Conservation (phyloP, 2,797 vertebrate species). For the Pterois miles region DNA sequence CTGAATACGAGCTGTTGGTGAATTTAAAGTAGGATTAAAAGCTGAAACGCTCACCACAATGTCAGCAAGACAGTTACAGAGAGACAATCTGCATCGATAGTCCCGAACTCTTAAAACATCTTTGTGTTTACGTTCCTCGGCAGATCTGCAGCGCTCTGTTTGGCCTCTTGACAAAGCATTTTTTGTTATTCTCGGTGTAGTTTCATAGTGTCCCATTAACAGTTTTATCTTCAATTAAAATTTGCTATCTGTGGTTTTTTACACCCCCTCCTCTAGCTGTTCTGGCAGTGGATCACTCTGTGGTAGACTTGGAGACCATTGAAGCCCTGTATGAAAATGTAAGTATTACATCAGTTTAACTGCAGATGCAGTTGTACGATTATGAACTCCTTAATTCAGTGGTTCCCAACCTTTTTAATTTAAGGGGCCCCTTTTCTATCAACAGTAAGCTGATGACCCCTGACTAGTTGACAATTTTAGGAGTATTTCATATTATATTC, state of each 20-base stretch:
- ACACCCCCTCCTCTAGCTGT: constrained; percentile 81
- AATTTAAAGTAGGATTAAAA: constrained; percentile 34
- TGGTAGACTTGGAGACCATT: constrained; percentile 95
- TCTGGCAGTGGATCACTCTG: constrained; percentile 90
- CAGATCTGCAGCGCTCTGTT: background rate
- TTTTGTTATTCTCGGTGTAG: background rate
- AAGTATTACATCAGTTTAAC: constrained; percentile 73
- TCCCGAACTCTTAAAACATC: constrained; percentile 13
- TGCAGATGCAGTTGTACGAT: background rate
- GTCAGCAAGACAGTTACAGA: constrained; percentile 18
- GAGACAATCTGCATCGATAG: constrained; percentile 29
- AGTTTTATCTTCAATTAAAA: background rate
- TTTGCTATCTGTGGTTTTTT: background rate
- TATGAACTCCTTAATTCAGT: background rate
- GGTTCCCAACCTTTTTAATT: fast-evolving
- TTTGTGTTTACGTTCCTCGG: background rate
- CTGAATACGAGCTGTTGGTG: constrained; percentile 29
- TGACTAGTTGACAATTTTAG: too few relatives aligned
- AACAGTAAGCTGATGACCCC: too few relatives aligned
- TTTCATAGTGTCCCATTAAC: background rate
- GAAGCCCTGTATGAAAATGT: constrained; percentile 97
- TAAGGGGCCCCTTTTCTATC: too few relatives aligned
- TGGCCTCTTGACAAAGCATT: background rate
- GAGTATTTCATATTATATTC: fast-evolving
- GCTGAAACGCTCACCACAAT: constrained; percentile 23